Evolutionary conservation across 2,113 vertebrate genomes (phyloP).

Genomic region (Meles meles): DNA sequence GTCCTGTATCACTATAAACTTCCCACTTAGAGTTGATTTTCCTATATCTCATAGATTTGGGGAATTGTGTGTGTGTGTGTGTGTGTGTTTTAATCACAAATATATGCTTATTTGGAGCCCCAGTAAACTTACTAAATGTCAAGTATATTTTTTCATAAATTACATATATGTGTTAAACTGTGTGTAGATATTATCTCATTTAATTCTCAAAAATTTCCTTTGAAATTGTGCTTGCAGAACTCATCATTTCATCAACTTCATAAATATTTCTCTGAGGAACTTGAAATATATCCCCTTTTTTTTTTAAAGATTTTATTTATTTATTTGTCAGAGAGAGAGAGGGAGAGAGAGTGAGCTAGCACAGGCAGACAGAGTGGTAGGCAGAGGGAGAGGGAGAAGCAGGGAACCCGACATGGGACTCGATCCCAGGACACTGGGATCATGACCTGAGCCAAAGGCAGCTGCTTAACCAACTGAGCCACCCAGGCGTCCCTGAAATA

Average conservation of each 20-base stretch:
- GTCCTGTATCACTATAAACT: neutral
- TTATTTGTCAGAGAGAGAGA: no score
- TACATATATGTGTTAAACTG: neutral
- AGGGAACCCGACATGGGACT: no score
- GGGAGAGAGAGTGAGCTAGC: no score
- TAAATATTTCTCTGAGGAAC: neutral
- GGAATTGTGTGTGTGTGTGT: no score
- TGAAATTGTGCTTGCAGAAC: neutral
- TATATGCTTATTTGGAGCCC: neutral
- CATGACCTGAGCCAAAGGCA: no score
- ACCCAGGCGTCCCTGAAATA: no score
- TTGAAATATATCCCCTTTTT: conserved; percentile 40
- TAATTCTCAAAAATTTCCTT: neutral
- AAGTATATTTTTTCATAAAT: neutral
- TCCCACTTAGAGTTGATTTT: neutral
- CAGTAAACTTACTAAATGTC: neutral
- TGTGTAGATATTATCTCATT: neutral
- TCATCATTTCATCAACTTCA: neutral
- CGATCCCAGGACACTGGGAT: no score
- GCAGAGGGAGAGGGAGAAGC: no score
- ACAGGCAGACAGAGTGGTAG: no score
- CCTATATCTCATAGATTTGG: neutral
- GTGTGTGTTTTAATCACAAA: no score
- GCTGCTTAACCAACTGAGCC: no score
- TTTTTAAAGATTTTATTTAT: no score